Base-by-base conservation (phyloP, 2,113 vertebrate species). In the Limanda limanda region DNA sequence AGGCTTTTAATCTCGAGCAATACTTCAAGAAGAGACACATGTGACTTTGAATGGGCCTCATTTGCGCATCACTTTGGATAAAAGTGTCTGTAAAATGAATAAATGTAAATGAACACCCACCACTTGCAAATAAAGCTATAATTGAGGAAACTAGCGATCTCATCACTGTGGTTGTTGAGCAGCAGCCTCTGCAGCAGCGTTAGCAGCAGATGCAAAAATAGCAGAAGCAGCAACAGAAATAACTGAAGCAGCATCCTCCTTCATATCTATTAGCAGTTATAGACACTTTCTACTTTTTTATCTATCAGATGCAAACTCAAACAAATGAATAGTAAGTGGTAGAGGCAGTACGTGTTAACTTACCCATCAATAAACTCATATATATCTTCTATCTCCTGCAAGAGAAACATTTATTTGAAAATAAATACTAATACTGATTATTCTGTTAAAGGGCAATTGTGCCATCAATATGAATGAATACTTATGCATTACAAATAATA, bases 311-410 rank as follows among this genome's bases (percentile, higher is more conserved):
- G 35, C 15, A 71, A 51, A 74, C 10, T 48, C 13, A 48, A 15
- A 61, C 14, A 24, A 35, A 24, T 21, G 5, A 37, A 18, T 58
- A 6, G 21, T n/a, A 24, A 62, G 1, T 20, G 18, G 7, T 51
- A n/a, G 23, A 78, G 5, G 14, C 14, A 66, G 31, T 63, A 70
- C 1, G 2, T 73, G 13, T 62, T 23, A 61, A 93, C 94, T 94
- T 83, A 95, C 94, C 88, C 89, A 52, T 95, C 93, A 47, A 94
- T 92, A 58, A 67, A 68, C 59, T 95, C 93, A 57, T 95, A 95
- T 45, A 94, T 79, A 0, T 95, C 85, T 0, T 94, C 92, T 8
- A 85, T 86, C 2, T 91, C 87, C 94, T 95, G 71, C 40, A 87
- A 90, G 14, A 91, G 31, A 76, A 80, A 79, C 3, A 20, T 71